Base-by-base conservation (phyloP, 2,888 invertebrate genomes). In the Drosophila testacea region DNA sequence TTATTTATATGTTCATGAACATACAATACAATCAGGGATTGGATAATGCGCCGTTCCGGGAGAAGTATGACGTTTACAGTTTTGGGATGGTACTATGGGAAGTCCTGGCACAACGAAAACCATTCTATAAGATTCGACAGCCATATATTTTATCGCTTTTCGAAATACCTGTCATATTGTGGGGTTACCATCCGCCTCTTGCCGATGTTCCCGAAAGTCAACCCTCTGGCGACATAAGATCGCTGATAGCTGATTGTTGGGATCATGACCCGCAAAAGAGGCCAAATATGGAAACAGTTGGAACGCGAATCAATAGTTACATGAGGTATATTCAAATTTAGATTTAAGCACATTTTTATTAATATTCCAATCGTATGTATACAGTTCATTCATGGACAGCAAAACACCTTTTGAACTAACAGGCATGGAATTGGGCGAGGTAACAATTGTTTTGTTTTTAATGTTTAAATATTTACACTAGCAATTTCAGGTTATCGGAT, bases 51-150 rank as follows among this genome's bases (percentile, higher is more conserved):
- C 1, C 10, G 9, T 16, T 9, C 22, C 36, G 22, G 4, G 46
- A 50, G 7, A 46, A 64, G 16, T 57, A 28, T 27, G 68, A 68
- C 22, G 46, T 63, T 1, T 56, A 44, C 11, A 52, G 68, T n/a
- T 64, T 41, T 57, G 68, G 63, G 0, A 44, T 46, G 3, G 30
- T 68, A 4, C 16, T 63, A 0, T 68, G 56, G 63, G 68, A 68
- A 11, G 28, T 68, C 6, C 22, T 61, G 11, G 3, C 52, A 6
- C 30, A 32, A 10, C 7, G 6, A 27, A 41, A 32, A 2, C 51
- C 59, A 0, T 63, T 39, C 6, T n/a, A 38, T 46, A 9, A 9
- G n/a, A 1, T 28, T 13, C 1, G 2, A 3, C 7, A 22, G 1
- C 1, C 10, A 36, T 6, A 11, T 16, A 16, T 16, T 16, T 16